Evolutionary conservation across 2,888 invertebrate species (phyloP), one percentile per base, ranked within the genome.

Genomic region (Scaptodrosophila latifasciaeformis): DNA sequence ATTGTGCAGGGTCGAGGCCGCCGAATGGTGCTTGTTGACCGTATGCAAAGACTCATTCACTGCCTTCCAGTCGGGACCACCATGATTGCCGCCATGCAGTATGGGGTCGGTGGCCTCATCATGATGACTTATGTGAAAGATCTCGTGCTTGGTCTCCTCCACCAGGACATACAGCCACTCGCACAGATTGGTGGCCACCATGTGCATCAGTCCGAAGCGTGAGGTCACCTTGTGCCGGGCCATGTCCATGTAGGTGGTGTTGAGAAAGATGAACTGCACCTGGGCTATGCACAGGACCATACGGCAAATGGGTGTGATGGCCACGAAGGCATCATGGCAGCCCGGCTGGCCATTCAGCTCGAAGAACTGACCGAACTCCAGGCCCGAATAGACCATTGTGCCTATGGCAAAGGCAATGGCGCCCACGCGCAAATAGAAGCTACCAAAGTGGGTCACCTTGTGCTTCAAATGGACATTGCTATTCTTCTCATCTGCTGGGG

Each of bases 211-310:
- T 5, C 97, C 97, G 70, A 97, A 94, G 67, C 95, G 89, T 15
- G 95, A 93, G 46, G 95, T 88, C 40, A 91, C 89, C 80, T 91
- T 91, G 79, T 91, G 90, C 40, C 88, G 88, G 15, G 91, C 90
- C 70, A 92, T 88, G 62, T 90, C 89, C 75, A 91, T 87, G 82
- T 90, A 89, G 86, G 94, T 94, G 66, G 94, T 94, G 80, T 96
- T 96, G 34, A 96, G 89, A 84, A 97, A 97, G 72, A 97, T 95
- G 85, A 97, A 96, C 85, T 97, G 96, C 88, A 97, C 93, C 87
- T 97, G 96, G 39, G 93, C 90, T 59, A 96, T 91, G 53, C 95
- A 95, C 72, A 97, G 90, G 12, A 93, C 86, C 89, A 96, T 93
- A 49, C 95, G 90, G 15, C 93, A 89, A 0, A 92, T 91, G 0